phyloP scores from a whole-genome alignment of 2,797 vertebrate species.

The Muscicapa striata region DNA sequence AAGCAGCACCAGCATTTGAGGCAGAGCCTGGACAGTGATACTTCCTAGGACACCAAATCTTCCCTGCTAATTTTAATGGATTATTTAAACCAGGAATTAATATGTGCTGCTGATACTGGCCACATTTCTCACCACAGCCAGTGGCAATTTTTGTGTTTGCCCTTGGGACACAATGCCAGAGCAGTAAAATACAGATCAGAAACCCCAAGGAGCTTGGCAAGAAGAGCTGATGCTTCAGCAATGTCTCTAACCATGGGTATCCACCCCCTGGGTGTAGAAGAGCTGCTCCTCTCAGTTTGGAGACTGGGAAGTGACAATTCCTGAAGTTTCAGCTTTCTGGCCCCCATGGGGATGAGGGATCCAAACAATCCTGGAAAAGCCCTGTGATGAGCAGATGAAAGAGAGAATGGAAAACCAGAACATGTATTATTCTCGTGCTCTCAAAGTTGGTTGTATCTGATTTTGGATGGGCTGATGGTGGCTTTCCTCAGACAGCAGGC shows the following conservation, averaged over 20 bases:
- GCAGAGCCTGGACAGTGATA: neutral
- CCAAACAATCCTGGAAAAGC: neutral
- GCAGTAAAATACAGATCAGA: neutral
- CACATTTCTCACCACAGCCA: neutral
- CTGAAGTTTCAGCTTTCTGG: neutral
- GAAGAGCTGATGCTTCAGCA: neutral
- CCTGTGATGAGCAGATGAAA: neutral
- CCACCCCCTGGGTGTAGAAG: neutral
- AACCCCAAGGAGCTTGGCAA: neutral
- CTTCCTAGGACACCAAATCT: neutral
- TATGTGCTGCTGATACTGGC: neutral
- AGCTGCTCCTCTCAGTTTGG: neutral
- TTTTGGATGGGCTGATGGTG: neutral
- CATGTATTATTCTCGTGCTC: neutral
- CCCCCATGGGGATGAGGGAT: neutral
- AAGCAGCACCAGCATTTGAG: neutral
- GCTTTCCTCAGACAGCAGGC: neutral
- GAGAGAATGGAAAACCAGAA: neutral
- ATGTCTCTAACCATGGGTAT: accelerated
- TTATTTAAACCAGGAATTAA: neutral
- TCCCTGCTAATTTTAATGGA: neutral
- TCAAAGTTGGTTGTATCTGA: neutral
- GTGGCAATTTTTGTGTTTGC: neutral
- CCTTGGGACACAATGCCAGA: neutral
- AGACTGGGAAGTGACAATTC: neutral